Percentiles rank a stretch among this genome's conserved stretches.
Conservation (phyloP, 2,888 invertebrate genomes). For the Latrodectus elegans region DNA sequence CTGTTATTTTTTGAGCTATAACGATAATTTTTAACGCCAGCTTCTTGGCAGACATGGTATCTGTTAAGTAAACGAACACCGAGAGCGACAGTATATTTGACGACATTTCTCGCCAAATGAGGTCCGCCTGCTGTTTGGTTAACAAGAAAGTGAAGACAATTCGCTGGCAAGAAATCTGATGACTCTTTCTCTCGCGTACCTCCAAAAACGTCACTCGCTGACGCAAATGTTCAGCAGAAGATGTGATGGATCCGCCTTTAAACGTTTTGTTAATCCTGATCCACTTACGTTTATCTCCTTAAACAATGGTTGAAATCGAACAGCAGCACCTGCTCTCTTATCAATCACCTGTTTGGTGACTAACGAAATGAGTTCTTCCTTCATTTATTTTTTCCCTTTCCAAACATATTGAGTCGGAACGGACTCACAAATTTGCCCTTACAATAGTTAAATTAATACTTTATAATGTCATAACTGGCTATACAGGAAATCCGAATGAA, state of each 20-base stretch:
- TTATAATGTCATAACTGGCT: no score
- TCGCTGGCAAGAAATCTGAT: not conserved
- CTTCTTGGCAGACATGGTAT: no score
- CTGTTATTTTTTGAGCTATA: no score
- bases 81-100: not conserved
- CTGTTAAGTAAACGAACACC: not conserved
- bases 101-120: not conserved
- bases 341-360: not conserved
- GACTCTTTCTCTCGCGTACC: slow-evolving; percentile 24
- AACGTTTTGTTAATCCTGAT: slow-evolving; percentile 10
- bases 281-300: not conserved
- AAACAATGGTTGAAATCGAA: not conserved
- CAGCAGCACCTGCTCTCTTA: slow-evolving; percentile 21
- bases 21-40: no score
- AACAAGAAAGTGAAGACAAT: not conserved
- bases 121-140: not conserved
- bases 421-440: no score
- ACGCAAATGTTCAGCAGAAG: slow-evolving; percentile 26
- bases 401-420: not conserved
- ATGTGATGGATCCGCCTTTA: slow-evolving; percentile 39
- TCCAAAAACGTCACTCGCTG: slow-evolving; percentile 32
- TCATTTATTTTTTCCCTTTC: not conserved
- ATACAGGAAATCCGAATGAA: no score
- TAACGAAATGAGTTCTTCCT: not conserved
- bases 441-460: no score